Conservation (phyloP, 2,113 vertebrate species). For the Herpetotheres cachinnans region DNA sequence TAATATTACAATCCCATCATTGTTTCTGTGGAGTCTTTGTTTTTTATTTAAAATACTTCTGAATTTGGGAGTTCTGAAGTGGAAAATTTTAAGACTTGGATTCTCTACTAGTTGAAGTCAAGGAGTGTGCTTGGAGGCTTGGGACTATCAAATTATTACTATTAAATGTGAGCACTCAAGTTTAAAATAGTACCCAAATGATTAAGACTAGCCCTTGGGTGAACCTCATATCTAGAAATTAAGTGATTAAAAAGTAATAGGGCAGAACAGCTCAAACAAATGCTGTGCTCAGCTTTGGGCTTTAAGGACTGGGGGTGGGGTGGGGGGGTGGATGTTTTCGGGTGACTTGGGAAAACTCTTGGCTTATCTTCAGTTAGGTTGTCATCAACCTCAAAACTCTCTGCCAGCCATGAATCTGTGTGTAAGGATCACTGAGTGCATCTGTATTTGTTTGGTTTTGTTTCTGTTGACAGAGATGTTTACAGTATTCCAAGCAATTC, state of each 20-base stretch:
- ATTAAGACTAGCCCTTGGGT: background rate
- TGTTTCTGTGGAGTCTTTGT: background rate
- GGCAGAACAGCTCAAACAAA: background rate
- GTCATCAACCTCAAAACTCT: background rate
- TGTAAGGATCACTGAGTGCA: background rate
- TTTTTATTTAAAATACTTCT: background rate
- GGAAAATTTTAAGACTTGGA: background rate
- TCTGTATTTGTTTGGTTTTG: background rate
- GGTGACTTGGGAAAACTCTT: background rate
- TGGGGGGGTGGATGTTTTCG: background rate
- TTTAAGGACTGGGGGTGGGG: background rate
- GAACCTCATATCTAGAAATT: background rate
- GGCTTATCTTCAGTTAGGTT: background rate
- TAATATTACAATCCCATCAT: background rate
- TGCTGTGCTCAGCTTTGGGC: background rate
- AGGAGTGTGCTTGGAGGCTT: background rate
- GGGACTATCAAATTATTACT: background rate
- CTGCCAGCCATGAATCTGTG: background rate
- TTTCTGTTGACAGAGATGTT: constrained; percentile 83
- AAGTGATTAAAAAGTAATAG: background rate
- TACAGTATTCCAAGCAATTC: constrained; percentile 93
- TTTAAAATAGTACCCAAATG: background rate
- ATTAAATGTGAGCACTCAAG: background rate
- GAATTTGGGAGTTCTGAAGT: background rate
- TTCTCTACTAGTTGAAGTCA: background rate